phyloP scores from a whole-genome alignment of 2,888 invertebrate genomes.

The Chouioia cunea region DNA sequence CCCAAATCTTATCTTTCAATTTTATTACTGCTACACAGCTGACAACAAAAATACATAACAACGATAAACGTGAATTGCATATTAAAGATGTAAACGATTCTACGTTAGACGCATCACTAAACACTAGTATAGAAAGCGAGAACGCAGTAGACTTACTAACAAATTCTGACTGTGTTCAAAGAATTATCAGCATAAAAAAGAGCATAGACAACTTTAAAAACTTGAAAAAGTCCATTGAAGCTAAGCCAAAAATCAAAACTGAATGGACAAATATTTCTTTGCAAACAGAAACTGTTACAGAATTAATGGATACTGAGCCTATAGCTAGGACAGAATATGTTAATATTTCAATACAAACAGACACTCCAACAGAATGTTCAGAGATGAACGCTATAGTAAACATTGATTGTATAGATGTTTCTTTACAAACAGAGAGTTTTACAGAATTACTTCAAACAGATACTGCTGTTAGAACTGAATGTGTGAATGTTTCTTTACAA shows the following conservation, averaged over 20 bases:
- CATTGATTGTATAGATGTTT: too few species aligned
- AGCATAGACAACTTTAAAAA: conserved; percentile 28
- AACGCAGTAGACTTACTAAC: not conserved
- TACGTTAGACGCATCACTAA: not conserved
- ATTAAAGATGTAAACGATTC: not conserved
- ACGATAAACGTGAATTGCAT: not conserved
- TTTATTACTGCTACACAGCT: conserved; percentile 32
- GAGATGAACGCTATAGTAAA: too few species aligned
- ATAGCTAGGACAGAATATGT: too few species aligned
- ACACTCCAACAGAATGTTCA: too few species aligned
- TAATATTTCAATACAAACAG: too few species aligned
- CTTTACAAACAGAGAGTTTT: too few species aligned
- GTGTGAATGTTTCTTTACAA: too few species aligned
- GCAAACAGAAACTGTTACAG: too few species aligned
- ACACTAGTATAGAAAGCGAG: not conserved
- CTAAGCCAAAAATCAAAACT: not conserved
- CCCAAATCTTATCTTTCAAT: conserved; percentile 26
- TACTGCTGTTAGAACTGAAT: too few species aligned
- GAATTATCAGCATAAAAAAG: conserved; percentile 29
- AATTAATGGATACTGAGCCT: not conserved
- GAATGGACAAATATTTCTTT: not conserved
- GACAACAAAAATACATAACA: conserved; percentile 27
- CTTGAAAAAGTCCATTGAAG: conserved; percentile 6
- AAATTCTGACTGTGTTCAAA: not conserved
- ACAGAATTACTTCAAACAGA: too few species aligned